phyloP scores from a whole-genome alignment of 2,888 invertebrate genomes.

The Clostera curtula region DNA sequence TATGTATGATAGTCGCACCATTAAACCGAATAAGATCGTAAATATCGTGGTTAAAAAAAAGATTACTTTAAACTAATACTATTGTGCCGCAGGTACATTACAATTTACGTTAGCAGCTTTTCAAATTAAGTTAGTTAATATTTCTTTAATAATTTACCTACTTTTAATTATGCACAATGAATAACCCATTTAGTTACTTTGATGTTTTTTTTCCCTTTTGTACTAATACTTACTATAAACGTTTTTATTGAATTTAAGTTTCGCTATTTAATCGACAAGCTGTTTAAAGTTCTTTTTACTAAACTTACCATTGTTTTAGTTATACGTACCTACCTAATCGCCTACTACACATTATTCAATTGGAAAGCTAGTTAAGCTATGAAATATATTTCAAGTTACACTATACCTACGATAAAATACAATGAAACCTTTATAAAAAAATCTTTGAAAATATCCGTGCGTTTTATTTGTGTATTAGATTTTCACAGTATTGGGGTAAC shows the following conservation, averaged over 20 bases:
- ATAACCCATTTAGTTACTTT: conserved; percentile 52
- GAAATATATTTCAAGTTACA: conserved; percentile 67
- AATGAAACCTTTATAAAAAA: conserved; percentile 70
- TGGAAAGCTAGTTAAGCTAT: conserved; percentile 57
- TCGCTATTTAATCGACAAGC: too few relatives aligned
- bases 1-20: conserved; percentile 16
- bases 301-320: conserved; percentile 47
- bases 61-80: conserved; percentile 41
- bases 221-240: conserved; percentile 36
- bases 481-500: too few relatives aligned
- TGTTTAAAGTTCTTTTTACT: conserved; percentile 24
- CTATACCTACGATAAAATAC: conserved; percentile 69
- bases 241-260: too few relatives aligned
- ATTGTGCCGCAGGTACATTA: conserved; percentile 35
- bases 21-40: conserved; percentile 16
- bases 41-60: conserved; percentile 27
- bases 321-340: conserved; percentile 60
- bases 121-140: conserved; percentile 59
- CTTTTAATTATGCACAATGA: conserved; percentile 60
- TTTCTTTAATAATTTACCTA: conserved; percentile 52
- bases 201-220: conserved; percentile 30
- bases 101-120: conserved; percentile 63
- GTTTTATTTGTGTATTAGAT: conserved; percentile 54
- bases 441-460: conserved; percentile 34
- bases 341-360: conserved; percentile 71